Evolutionary conservation across 2,888 invertebrate species (phyloP).

Genomic region (Drosophila helvetica): DNA sequence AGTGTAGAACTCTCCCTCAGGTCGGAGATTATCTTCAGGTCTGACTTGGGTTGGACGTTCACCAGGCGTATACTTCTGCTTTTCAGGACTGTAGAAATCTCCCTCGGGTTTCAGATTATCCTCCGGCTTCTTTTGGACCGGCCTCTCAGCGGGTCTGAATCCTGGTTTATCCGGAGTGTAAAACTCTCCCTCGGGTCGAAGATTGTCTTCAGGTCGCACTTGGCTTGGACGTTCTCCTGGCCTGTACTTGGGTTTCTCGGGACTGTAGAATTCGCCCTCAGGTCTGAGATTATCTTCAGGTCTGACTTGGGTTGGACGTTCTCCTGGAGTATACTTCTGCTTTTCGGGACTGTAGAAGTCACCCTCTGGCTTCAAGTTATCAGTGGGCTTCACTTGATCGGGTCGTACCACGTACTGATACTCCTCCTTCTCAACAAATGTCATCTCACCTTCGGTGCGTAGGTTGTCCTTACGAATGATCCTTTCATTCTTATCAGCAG

Average conservation of each 20-base stretch:
- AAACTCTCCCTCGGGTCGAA: conserved; percentile 86
- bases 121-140: conserved; percentile 85
- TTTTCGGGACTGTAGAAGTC: conserved; percentile 80
- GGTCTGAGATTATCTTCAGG: conserved; percentile 85
- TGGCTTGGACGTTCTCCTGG: conserved; percentile 77
- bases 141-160: conserved; percentile 84
- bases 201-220: conserved; percentile 84
- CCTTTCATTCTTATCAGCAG: conserved; percentile 82
- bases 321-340: conserved; percentile 83
- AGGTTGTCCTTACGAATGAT: conserved; percentile 87
- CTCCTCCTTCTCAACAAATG: conserved; percentile 84
- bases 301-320: conserved; percentile 80
- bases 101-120: conserved; percentile 83
- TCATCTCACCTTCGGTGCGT: conserved; percentile 85
- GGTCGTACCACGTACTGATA: conserved; percentile 73
- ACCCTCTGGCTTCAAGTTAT: too few relatives aligned
- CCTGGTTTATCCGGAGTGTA: conserved; percentile 83
- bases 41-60: conserved; percentile 36
- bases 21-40: conserved; percentile 77
- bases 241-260: conserved; percentile 82
- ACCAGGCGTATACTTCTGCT: too few relatives aligned
- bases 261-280: conserved; percentile 85
- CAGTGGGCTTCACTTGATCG: conserved; percentile 31
- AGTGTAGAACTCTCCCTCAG: conserved; percentile 85
- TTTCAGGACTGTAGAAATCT: conserved; percentile 59